Evolutionary conservation across 64 coral and sea anemone species (phyloP), one percentile per base, ranked within the genome.

Genomic region (Dendrophyllia cribrosa): DNA sequence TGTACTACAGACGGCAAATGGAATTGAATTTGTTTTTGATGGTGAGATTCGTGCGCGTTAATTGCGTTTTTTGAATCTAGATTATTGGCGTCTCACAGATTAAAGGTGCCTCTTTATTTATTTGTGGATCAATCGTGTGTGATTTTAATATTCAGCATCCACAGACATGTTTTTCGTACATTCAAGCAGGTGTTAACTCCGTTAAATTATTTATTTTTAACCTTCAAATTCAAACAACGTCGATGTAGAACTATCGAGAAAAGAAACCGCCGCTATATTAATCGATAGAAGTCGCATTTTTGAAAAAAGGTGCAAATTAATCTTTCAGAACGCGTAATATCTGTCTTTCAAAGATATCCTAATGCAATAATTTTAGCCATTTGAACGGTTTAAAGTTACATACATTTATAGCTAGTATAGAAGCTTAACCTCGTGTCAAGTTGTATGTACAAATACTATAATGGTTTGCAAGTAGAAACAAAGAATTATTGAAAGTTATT

Each of bases 201-300:
- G 15, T 74, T 45, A 4, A 47, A 17, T 74, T 48, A 3, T 44
- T 47, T 16, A 1, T 13, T 64, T 47, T 45, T 43, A 13, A 12
- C 69, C 34, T 74, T 74, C 14, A 70, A 70, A 70, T 70, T 70
- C 67, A 70, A 70, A 70, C 67, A 26, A 26, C 23, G 22, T 34
- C 22, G 23, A 26, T 70, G 22, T 70, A 12, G 23, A 70, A 7
- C 67, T 70, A 24, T 70, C 67, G 1, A 70, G 67, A 56, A 70
- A 70, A 25, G 10, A 13, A 26, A 22, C 24, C 8, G 3, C 67
- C 23, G 67, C 24, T 70, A 70, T 25, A 34, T 26, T 70, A 25
- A 70, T 70, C 12, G 4, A n/a, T 19, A 65, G 5, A 65, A 65
- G 12, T 56, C 7, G 53, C 53, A 12, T 56, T 56, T 56, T 12